These are phyloP conservation scores for Centropyge bicolor DNA, from an alignment of 2,797 vertebrate species.

Conservation along the genomic window DNA sequence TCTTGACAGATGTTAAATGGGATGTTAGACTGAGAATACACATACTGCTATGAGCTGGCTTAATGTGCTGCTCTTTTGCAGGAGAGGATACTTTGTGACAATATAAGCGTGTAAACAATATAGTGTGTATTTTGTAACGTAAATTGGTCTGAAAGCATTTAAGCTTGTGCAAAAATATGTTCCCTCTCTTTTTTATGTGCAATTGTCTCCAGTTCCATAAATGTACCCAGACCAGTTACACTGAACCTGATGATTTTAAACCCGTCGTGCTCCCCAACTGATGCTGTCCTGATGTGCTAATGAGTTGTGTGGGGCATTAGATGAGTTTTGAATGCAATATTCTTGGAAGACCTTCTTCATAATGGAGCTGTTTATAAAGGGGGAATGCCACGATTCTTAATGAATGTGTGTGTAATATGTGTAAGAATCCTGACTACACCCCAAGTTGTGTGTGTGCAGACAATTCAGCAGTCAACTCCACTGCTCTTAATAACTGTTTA, in stretches of 20 bases:
- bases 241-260: neutral
- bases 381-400: neutral
- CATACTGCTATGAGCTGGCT: neutral
- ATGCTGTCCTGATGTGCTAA: neutral
- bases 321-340: neutral
- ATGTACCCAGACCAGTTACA: neutral
- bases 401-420: too few species aligned
- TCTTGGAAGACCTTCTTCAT: neutral
- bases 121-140: neutral
- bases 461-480: neutral
- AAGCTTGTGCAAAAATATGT: neutral
- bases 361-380: neutral
- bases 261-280: too few species aligned
- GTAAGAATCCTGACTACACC: neutral
- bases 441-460: neutral
- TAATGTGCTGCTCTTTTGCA: neutral
- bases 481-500: neutral
- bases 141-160: neutral
- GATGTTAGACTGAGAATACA: neutral
- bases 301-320: neutral
- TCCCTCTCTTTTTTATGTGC: neutral
- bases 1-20: conserved; percentile 21
- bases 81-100: neutral
- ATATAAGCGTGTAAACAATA: neutral
- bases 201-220: neutral